Evolutionary conservation across 2,797 vertebrate genomes (phyloP), one percentile per base, ranked within the genome.

Genomic region (Spondyliosoma cantharus): DNA sequence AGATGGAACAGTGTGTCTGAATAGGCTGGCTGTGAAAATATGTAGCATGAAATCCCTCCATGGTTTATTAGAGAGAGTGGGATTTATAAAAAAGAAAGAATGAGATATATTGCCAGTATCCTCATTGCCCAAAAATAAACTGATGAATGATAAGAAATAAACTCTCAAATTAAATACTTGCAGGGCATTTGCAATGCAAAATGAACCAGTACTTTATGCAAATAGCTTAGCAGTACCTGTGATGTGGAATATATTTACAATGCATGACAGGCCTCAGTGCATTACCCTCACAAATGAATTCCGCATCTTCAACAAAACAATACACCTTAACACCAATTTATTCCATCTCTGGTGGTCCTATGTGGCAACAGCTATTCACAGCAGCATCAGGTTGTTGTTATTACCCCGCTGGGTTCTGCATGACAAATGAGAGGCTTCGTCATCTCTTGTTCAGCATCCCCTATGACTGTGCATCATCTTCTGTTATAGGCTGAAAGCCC

Each of bases 381-480:
- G 73, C 52, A 81, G 79, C 87, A 87, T 81, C 82, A 81, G 83
- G 83, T 87, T 88, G 86, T 66, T 87, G 78, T 89, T 85, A 83
- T 83, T 45, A 58, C 78, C 73, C 75, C 43, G 22, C 73, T 75
- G 80, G 84, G 71, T 70, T 82, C 61, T 73, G 72, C 67, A 76
- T 89, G 85, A 90, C 83, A 90, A 93, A 90, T 69, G 67, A 71
- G 78, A 87, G 75, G 82, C 86, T 82, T 78, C 27, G 70, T 84
- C 82, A 84, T 79, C 68, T 85, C 82, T 84, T 66, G 74, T 82
- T 80, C 78, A 81, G 87, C 84, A 79, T 81, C 86, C 83, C 85
- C 67, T 68, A 80, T 91, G 92, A 90, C 84, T 65, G 80, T 78
- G 90, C 86, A 93, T 93, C 93, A 93, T 78, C 80, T 73, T 80